These are phyloP conservation scores for Cylloceria caligata DNA, from an alignment of 2,888 invertebrate genomes.

Conservation along the genomic window DNA sequence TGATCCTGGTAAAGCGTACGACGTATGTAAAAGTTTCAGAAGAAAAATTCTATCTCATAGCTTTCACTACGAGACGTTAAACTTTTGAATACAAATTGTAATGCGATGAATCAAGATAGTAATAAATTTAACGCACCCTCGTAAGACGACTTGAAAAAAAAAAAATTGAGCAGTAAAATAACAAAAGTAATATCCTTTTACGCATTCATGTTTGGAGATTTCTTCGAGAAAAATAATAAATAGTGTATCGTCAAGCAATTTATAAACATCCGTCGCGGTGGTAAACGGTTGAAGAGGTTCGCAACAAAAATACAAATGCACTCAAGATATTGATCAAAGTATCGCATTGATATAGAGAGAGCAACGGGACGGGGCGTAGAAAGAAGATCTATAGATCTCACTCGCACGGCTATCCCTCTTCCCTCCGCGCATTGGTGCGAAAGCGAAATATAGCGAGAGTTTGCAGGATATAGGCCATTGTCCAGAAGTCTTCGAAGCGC, in stretches of 20 bases:
- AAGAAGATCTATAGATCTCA: slow-evolving; percentile 63
- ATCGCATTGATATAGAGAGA: slow-evolving; percentile 45
- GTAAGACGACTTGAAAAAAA: neutral
- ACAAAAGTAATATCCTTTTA: slow-evolving; percentile 7
- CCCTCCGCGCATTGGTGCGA: slow-evolving; percentile 54
- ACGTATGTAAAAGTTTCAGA: neutral
- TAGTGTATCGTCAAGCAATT: slow-evolving; percentile 51
- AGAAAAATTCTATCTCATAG: neutral
- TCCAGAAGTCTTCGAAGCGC: slow-evolving; percentile 51
- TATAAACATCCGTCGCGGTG: slow-evolving; percentile 62
- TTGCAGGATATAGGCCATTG: slow-evolving; percentile 58
- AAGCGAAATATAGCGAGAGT: slow-evolving; percentile 57
- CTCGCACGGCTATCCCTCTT: slow-evolving; percentile 43
- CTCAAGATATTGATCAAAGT: slow-evolving; percentile 69
- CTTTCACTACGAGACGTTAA: neutral
- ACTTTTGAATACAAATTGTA: neutral
- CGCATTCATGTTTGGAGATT: neutral
- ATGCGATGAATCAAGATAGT: neutral
- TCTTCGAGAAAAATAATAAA: slow-evolving; percentile 50
- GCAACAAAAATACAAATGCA: slow-evolving; percentile 12
- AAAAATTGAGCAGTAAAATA: neutral
- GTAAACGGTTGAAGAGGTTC: slow-evolving; percentile 45
- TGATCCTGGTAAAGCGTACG: neutral
- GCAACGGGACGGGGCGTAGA: slow-evolving; percentile 25
- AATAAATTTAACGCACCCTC: slow-evolving; percentile 28